phyloP scores from a whole-genome alignment of 92 coral and sea anemone species.

The Zoanthus sansibaricus region DNA sequence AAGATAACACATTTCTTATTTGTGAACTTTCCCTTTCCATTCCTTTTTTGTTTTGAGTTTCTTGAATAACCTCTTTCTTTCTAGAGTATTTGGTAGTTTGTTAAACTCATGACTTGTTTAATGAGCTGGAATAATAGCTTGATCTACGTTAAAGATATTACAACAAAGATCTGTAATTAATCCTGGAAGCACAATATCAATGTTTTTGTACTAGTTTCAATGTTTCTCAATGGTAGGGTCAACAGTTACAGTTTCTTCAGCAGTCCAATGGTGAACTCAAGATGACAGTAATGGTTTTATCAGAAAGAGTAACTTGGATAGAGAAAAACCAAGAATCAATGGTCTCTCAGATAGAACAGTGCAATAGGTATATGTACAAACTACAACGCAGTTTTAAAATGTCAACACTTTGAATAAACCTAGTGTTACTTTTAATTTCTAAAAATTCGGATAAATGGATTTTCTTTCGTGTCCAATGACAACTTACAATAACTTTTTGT shows the following conservation, averaged over 20 bases:
- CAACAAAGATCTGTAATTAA: not conserved
- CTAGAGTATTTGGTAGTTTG: not conserved
- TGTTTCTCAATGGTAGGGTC: not conserved
- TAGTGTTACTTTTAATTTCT: no score
- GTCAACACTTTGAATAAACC: no score
- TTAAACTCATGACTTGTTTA: not conserved
- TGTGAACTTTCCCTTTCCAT: not conserved
- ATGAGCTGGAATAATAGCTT: not conserved
- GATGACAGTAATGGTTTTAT: conserved; percentile 72
- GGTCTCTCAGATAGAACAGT: conserved; percentile 89
- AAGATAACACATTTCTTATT: not conserved
- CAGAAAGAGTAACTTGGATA: conserved; percentile 94
- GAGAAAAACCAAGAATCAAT: conserved; percentile 94
- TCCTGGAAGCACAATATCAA: not conserved
- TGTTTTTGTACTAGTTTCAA: not conserved
- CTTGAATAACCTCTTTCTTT: not conserved
- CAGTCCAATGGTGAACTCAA: conserved; percentile 82
- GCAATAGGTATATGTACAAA: conserved; percentile 73
- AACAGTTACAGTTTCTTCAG: conserved; percentile 53
- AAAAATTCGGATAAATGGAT: no score
- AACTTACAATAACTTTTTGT: no score
- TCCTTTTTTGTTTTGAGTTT: not conserved
- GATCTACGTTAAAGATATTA: not conserved
- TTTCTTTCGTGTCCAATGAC: no score
- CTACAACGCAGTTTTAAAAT: not conserved